Evolutionary conservation across 2,113 vertebrate species (phyloP), one percentile per base, ranked within the genome.

Genomic region (Brachyistius frenatus): DNA sequence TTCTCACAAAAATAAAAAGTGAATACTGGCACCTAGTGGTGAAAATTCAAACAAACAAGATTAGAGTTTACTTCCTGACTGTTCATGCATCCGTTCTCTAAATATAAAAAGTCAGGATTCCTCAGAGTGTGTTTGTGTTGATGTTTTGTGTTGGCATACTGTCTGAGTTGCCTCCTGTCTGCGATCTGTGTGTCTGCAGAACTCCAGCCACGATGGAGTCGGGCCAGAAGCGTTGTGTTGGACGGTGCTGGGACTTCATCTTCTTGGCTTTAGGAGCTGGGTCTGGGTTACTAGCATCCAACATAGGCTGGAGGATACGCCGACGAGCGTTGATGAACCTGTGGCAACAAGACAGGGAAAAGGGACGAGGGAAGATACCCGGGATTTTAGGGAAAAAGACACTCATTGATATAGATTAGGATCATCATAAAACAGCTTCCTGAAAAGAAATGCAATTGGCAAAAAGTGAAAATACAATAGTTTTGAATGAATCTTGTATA

Each of bases 271-370:
- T 99, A 1, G 98, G 97, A 53, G 97, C 96, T 1, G 98, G 98
- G 80, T 99, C 98, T 0, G 98, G 98, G 90, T 99, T 99, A 93
- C 98, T 99, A 93, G 98, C 97, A 0, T 99, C 98, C 0, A 99
- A 92, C 98, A 99, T 99, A 0, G 98, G 98, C 91, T 99, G 98
- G 57, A 99, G 95, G 74, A 99, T 99, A 70, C 98, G 98, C 70
- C 98, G 94, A 9, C 98, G 96, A 66, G 98, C 98, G 0, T 99
- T 99, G 11, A 99, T 99, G 92, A 99, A 99, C 98, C 98, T 99
- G 78, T 8, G 30, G 15, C 3, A 37, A 9, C 0, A 2, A 61
- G 7, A 44, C 7, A 14, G 0, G 41, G 23, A 23, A 41, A 23
- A n/a, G 3, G 15, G 35, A 52, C 30, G n/a, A 15, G 0, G 41